phyloP scores from a whole-genome alignment of 2,797 vertebrate species.

The Molossus molossus region DNA sequence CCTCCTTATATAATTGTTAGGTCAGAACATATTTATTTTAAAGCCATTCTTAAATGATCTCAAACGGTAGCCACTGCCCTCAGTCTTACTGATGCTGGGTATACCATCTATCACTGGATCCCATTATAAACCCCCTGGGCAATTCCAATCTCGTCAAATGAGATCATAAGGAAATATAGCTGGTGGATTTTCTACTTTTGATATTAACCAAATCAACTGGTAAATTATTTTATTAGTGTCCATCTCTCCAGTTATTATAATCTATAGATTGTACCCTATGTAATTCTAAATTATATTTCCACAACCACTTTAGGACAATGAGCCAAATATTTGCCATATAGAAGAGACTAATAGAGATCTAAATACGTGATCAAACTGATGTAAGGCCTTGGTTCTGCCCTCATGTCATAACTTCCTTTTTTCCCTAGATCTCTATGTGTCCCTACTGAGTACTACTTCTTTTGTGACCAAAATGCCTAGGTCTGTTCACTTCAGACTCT shows the following conservation, averaged over 20 bases:
- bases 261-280: not conserved
- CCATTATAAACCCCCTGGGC: not conserved
- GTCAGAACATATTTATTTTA: not conserved
- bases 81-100: not conserved
- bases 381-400: not conserved
- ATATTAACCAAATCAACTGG: conserved; percentile 1
- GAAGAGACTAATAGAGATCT: not conserved
- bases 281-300: conserved; percentile 43
- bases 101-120: not conserved
- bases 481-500: not conserved
- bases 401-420: not conserved
- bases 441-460: not conserved
- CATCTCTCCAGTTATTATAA: not conserved
- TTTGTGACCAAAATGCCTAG: not conserved
- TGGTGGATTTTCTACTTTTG: not conserved
- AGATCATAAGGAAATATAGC: not conserved
- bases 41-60: not conserved
- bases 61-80: not conserved
- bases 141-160: not conserved
- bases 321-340: not conserved
- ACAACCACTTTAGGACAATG: not conserved
- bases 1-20: not conserved
- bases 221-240: not conserved
- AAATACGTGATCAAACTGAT: not conserved
- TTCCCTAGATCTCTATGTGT: not conserved